These are phyloP conservation scores for Lineus longissimus DNA, from an alignment of 1,140 invertebrate genomes.

Conservation along the genomic window DNA sequence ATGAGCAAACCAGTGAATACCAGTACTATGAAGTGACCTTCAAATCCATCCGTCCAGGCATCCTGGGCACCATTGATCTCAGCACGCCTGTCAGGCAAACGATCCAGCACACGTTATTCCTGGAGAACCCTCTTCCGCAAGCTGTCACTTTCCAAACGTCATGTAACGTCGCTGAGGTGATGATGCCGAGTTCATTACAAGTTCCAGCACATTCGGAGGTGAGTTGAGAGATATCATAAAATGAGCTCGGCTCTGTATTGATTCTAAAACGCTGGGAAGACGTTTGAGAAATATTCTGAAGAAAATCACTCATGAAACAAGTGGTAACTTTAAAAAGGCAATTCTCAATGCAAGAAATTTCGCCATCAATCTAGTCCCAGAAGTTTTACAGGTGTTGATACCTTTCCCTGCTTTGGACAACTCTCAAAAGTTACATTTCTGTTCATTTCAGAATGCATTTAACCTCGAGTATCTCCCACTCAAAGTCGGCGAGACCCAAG, in stretches of 20 bases:
- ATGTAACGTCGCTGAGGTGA: constrained; percentile 43
- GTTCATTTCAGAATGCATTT: constrained; percentile 38
- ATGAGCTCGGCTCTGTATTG: neutral
- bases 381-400: too few species aligned
- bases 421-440: neutral
- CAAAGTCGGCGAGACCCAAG: constrained; percentile 42
- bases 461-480: constrained; percentile 53
- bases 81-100: constrained; percentile 48
- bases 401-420: too few species aligned
- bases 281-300: neutral
- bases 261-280: too few species aligned
- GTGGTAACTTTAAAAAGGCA: too few species aligned
- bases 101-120: constrained; percentile 37
- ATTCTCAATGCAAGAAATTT: too few species aligned
- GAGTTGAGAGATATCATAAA: constrained; percentile 14
- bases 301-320: neutral
- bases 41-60: constrained; percentile 41
- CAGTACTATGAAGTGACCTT: constrained; percentile 50
- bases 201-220: constrained; percentile 46
- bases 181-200: constrained; percentile 40
- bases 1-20: constrained; percentile 50
- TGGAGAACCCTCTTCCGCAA: constrained; percentile 48
- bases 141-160: constrained; percentile 38
- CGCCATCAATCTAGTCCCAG: too few species aligned
- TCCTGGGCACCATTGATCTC: constrained; percentile 44